These are phyloP conservation scores for Ferdinandea cuprea DNA, from an alignment of 2,888 invertebrate species.

Conservation along the genomic window DNA sequence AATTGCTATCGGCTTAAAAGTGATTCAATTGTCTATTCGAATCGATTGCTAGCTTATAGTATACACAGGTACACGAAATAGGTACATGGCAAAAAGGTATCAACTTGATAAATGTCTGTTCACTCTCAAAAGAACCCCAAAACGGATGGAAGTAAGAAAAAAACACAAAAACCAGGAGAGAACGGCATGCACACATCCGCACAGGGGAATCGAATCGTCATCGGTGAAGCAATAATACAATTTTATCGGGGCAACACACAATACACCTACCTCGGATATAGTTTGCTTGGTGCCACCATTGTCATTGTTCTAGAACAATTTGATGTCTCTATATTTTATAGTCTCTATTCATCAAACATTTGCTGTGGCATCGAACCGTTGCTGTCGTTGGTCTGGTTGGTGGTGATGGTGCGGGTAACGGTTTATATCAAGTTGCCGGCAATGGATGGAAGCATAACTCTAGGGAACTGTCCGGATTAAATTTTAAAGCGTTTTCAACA, in stretches of 20 bases:
- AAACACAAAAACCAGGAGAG: background rate
- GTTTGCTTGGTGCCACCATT: slow-evolving; percentile 54
- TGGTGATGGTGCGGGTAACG: background rate
- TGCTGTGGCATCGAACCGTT: background rate
- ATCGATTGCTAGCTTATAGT: slow-evolving; percentile 54
- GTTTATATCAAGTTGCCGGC: slow-evolving; percentile 15
- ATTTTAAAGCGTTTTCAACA: slow-evolving; percentile 5
- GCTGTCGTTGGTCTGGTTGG: no score
- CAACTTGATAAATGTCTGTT: slow-evolving; percentile 68
- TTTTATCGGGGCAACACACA: slow-evolving; percentile 61
- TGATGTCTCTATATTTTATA: slow-evolving; percentile 67
- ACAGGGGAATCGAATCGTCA: slow-evolving; percentile 56
- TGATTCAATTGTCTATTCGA: slow-evolving; percentile 69
- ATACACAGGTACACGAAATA: slow-evolving; percentile 33
- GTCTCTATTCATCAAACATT: slow-evolving; percentile 37
- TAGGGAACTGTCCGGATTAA: slow-evolving; percentile 13
- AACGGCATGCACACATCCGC: slow-evolving; percentile 23
- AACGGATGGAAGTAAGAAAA: background rate
- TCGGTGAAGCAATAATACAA: slow-evolving; percentile 49
- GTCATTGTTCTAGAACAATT: slow-evolving; percentile 71
- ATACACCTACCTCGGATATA: slow-evolving; percentile 34
- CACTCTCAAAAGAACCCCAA: slow-evolving; percentile 44
- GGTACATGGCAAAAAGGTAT: slow-evolving; percentile 48
- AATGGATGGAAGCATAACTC: slow-evolving; percentile 6
- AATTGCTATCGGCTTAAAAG: slow-evolving; percentile 54